These are phyloP conservation scores for Conus canariensis DNA, from an alignment of 2,888 invertebrate genomes.

Conservation along the genomic window DNA sequence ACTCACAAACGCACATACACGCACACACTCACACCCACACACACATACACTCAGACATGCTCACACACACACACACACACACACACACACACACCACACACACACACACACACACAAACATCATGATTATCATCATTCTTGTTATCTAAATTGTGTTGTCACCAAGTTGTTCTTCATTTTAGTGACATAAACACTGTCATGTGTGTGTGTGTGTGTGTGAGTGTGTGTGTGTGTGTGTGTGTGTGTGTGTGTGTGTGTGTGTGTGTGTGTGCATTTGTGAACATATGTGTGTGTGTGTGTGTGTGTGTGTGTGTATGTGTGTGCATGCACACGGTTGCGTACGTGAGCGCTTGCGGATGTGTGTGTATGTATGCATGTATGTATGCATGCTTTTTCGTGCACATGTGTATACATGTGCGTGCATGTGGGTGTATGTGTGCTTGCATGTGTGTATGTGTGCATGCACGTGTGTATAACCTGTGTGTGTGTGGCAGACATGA, in stretches of 20 bases:
- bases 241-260: neutral
- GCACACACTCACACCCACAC: too few relatives aligned
- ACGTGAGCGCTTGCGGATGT: neutral
- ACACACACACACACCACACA: too few relatives aligned
- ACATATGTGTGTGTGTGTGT: neutral
- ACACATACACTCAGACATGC: too few relatives aligned
- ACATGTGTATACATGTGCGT: neutral
- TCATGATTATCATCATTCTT: too few relatives aligned
- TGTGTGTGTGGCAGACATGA: slow-evolving; percentile 49
- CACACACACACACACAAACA: too few relatives aligned
- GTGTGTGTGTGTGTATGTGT: neutral
- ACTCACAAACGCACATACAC: too few relatives aligned
- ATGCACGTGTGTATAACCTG: neutral
- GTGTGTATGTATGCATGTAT: neutral
- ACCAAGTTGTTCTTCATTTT: too few relatives aligned
- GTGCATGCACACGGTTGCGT: neutral
- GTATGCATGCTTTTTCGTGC: neutral
- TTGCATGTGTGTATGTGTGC: neutral
- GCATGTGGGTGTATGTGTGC: neutral
- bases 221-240: neutral
- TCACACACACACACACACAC: too few relatives aligned
- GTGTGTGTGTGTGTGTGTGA: neutral
- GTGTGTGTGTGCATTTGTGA: neutral
- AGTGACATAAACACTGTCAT: too few relatives aligned
- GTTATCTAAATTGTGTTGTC: too few relatives aligned